Base-by-base conservation (phyloP, 2,888 invertebrate genomes). In the Meiosimyza decipiens region DNA sequence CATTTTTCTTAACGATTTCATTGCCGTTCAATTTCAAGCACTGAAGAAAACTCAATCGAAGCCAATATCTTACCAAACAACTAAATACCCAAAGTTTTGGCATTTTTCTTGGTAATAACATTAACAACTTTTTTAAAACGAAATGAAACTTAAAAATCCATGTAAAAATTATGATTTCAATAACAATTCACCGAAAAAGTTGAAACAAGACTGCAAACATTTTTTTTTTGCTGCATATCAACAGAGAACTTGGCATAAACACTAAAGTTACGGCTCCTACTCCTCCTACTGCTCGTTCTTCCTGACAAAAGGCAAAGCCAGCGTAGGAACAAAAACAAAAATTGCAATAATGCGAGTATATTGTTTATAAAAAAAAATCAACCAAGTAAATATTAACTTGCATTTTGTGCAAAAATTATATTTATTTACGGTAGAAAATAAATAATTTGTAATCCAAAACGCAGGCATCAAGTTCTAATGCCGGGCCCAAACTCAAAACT, bases 391-490 rank as follows among this genome's bases (percentile, higher is more conserved):
- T 51, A 66, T 52, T 40, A 11, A 6, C 16, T 66, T 66, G 40
- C 54, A 40, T 66, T 66, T 66, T 66, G 66, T n/a, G 54, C 16
- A 54, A 52, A 50, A 49, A 12, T 18, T 57, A 50, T 71, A 60
- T 74, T 40, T 68, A 57, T 71, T 52, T 63, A 55, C 15, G 60
- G 49, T 57, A 49, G 55, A 63, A 71, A n/a, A 71, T 40, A 73
- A 73, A 73, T 71, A 73, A 73, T 55, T 63, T 71, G 73, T 55
- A 73, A 73, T 67, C 52, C 1, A 63, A 73, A 57, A 66, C 68
- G 22, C 59, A 18, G 28, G 71, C 71, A 69, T 75, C 75, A 47
- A 15, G 69, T 75, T 75, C 73, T 73, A 75, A 75, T 71, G 71
- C 50, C 52, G 11, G 13, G 63, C 33, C 7, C 33, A 60, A 59